phyloP scores from a whole-genome alignment of 2,113 vertebrate species.

The Cinclus mexicanus region DNA sequence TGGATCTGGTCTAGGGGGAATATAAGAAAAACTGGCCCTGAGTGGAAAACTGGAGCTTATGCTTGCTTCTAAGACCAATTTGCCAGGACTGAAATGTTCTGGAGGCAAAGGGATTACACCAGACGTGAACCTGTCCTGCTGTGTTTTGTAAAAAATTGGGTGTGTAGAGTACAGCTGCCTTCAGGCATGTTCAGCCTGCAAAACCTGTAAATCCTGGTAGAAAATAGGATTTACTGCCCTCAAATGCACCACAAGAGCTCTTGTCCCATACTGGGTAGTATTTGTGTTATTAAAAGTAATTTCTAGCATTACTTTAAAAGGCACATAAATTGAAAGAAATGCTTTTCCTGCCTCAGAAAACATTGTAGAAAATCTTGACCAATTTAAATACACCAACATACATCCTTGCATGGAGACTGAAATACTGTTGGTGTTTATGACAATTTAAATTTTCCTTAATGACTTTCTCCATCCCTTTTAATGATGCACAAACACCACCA shows the following conservation, averaged over 20 bases:
- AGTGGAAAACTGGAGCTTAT: background rate
- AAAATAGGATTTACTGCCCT: conserved; percentile 53
- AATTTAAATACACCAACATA: background rate
- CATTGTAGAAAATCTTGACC: background rate
- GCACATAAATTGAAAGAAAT: background rate
- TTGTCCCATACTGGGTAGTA: background rate
- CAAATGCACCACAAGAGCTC: conserved; percentile 9
- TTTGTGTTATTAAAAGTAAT: background rate
- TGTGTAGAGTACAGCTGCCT: conserved; percentile 54
- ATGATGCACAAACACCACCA: background rate
- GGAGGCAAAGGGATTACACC: conserved; percentile 54
- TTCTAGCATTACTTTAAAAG: background rate
- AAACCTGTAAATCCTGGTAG: conserved; percentile 50
- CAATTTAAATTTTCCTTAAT: background rate
- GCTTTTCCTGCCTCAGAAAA: background rate
- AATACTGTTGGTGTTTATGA: background rate
- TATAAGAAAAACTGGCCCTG: background rate
- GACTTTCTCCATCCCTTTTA: background rate
- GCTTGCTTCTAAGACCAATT: background rate
- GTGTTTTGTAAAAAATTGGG: conserved; percentile 57
- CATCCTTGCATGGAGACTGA: background rate
- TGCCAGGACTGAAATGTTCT: conserved; percentile 37
- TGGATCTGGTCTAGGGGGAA: background rate
- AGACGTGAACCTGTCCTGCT: conserved; percentile 56
- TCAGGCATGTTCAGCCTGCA: conserved; percentile 32